Percentiles rank a stretch among this genome's conserved stretches.
phyloP scores from a whole-genome alignment of 2,888 invertebrate genomes.

The Hoplodrina blanda region DNA sequence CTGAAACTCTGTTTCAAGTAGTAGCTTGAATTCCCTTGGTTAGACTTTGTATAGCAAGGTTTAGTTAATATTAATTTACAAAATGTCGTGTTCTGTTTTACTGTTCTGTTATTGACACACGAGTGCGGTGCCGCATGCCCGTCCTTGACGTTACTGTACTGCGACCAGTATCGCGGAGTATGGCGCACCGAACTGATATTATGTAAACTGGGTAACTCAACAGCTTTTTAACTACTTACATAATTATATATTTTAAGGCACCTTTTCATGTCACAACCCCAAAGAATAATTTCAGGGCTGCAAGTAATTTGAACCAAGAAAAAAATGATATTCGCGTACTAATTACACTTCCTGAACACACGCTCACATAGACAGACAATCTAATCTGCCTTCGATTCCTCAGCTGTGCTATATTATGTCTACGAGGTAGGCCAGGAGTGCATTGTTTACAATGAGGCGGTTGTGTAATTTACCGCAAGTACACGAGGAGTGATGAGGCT shows the following conservation, averaged over 20 bases:
- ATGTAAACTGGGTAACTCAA: background rate
- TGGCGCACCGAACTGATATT: slow-evolving; percentile 8
- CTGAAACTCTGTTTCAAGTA: background rate
- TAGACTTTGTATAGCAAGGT: slow-evolving; percentile 6
- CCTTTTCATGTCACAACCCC: background rate
- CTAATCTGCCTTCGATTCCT: background rate
- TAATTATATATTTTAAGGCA: background rate
- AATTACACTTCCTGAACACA: too few species aligned
- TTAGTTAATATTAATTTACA: slow-evolving; percentile 53
- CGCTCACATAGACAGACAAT: too few species aligned
- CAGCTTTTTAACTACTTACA: background rate
- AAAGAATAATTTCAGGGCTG: background rate
- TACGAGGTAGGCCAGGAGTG: background rate
- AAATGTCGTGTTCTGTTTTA: slow-evolving; percentile 46
- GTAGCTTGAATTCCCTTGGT: slow-evolving; percentile 26
- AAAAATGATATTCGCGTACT: too few species aligned
- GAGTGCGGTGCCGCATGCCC: slow-evolving; percentile 18
- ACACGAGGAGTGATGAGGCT: background rate
- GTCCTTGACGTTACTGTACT: slow-evolving; percentile 43
- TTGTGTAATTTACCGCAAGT: background rate
- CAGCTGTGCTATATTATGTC: background rate
- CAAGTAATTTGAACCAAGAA: background rate
- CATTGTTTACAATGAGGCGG: slow-evolving; percentile 1
- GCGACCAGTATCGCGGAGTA: slow-evolving; percentile 11
- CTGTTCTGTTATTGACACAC: slow-evolving; percentile 37